Evolutionary conservation across 1,140 invertebrate genomes (phyloP), one percentile per base, ranked within the genome.

Genomic region (Drosophila pandora): DNA sequence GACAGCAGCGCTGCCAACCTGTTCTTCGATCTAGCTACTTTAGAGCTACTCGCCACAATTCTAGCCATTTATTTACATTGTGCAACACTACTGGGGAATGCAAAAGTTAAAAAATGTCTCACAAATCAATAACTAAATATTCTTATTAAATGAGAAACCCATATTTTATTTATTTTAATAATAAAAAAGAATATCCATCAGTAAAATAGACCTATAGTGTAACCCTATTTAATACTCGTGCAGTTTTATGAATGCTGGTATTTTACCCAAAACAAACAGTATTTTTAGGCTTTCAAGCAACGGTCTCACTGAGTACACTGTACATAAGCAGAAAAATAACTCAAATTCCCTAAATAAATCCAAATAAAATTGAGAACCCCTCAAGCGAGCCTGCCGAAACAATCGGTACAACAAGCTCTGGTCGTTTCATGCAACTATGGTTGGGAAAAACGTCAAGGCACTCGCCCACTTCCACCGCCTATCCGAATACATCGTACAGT

Each of bases 401-500:
- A 30, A 25, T 56, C 32, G 53, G 43, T 47, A 37, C 25, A 7
- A 22, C 25, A 43, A 48, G 39, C 53, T 37, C 8, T 28, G 39
- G 47, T n/a, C 37, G 30, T 5, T 37, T n/a, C 34, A 74, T 28
- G 48, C 52, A 62, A 78, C 49, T 50, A 88, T 88, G 83, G 83
- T 88, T 55, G 83, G 83, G 49, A 82, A 82, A 28, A 88, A 88
- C 54, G 78, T 75, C 47, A 88, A 88, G 63, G 79, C 84, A 7
- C 58, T 89, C 13, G 57, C 76, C n/a, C 83, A 88, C 22, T 88
- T 88, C 41, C 79, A 88, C 47, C 84, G 83, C 9, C 55, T 88
- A 1, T 83, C 79, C 13, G 83, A 88, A 52, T 88, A 88, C 52
- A 73, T 89, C 43, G 83, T 88, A 54, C 79, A 83, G 65, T 90